Base-by-base conservation (phyloP, 2,113 vertebrate genomes). In the Burhinus bistriatus region DNA sequence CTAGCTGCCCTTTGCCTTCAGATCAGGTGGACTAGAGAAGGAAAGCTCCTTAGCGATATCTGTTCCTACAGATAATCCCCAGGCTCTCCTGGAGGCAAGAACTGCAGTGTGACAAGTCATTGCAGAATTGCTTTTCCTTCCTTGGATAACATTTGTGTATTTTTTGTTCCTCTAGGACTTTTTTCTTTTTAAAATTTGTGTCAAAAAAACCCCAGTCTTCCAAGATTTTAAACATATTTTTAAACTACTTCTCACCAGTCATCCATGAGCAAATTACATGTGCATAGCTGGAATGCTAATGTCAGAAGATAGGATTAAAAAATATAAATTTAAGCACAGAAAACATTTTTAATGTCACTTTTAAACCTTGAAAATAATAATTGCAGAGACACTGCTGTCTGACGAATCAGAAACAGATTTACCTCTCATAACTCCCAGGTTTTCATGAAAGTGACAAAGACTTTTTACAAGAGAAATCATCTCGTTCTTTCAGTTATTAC, bases 101-200 rank as follows among this genome's bases (percentile, higher is more conserved):
- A 12, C 4, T 61, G 7, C 20, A n/a, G 10, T 11, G 6, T 1
- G 4, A 26, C n/a, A 13, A 75, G 29, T 66, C 0, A 0, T 38
- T 66, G 23, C 10, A 84, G 22, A 89, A 71, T 26, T 70, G 5
- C 2, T 57, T 77, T 80, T 51, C 17, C 16, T 58, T 81, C 38
- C 29, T 81, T 44, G 12, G 42, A 38, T 58, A 91, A 30, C 0
- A n/a, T 8, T 42, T 42, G 7, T 25, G 17, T 45, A 57, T 69
- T 83, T 79, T 10, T 52, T 77, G 14, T 44, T 57, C 11, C 6
- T 61, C 20, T 6, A 36, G 9, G n/a, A 34, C 6, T 34, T 25
- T 7, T 40, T 62, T 18, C 27, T 34, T 51, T 52, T 36, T 4
- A 17, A 15, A 68, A 29, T 73, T 11, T 75, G 3, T 36, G n/a